Conservation (phyloP, 2,113 vertebrate genomes). For the Podarcis muralis region DNA sequence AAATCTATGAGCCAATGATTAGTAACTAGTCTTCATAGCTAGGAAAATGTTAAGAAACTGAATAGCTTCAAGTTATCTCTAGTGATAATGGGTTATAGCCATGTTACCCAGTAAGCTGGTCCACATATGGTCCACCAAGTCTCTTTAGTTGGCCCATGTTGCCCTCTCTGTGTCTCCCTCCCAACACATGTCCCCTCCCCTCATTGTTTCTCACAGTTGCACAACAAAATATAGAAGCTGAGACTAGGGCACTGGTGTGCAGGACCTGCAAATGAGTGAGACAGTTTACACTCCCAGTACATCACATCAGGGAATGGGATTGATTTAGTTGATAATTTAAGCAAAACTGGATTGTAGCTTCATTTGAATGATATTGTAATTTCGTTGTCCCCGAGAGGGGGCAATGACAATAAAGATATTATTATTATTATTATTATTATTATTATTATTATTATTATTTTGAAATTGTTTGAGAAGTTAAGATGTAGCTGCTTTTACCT, state of each 20-base stretch:
- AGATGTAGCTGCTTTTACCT: rapidly evolving
- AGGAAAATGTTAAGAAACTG: neutral
- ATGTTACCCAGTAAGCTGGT: neutral
- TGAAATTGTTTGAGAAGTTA: neutral
- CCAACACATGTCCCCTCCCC: no score
- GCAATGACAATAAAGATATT: no score
- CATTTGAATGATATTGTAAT: rapidly evolving
- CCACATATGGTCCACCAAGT: neutral
- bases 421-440: no score
- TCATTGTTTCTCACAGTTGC: neutral
- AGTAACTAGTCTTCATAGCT: neutral
- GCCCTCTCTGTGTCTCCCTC: neutral
- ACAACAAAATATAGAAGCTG: neutral
- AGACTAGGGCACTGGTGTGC: rapidly evolving
- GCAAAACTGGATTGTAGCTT: neutral
- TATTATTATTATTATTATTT: no score
- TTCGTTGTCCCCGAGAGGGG: no score
- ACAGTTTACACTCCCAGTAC: rapidly evolving
- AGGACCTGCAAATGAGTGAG: neutral
- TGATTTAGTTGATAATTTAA: neutral
- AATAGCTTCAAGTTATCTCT: no score
- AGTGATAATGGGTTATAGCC: neutral
- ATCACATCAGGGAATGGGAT: rapidly evolving
- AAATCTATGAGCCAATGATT: neutral
- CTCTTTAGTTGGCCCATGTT: neutral